Evolutionary conservation across 2,113 vertebrate genomes (phyloP).

Genomic region (Thymallus thymallus): DNA sequence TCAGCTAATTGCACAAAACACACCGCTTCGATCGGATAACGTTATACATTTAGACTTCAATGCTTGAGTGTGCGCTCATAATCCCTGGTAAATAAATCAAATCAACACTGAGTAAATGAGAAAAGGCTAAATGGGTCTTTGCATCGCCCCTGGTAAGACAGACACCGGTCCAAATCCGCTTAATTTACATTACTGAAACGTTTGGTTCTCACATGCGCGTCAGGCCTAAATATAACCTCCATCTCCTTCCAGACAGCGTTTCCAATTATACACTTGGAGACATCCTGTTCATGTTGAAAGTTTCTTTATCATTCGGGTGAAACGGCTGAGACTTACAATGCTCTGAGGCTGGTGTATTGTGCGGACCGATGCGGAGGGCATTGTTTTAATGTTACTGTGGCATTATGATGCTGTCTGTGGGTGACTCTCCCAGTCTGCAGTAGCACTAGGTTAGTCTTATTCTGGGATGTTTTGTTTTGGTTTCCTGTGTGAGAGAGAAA

Average conservation of each 20-base stretch:
- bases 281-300: conserved; percentile 38
- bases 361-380: conserved; percentile 39
- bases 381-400: conserved; percentile 44
- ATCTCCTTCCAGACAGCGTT: neutral
- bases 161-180: too few species aligned
- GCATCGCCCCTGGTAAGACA: neutral
- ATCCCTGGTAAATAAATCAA: neutral
- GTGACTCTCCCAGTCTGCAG: neutral
- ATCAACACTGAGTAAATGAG: neutral
- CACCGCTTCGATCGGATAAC: neutral
- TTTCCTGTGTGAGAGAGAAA: neutral
- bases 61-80: neutral
- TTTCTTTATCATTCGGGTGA: neutral
- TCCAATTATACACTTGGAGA: conserved; percentile 38
- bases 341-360: conserved; percentile 13
- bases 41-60: neutral
- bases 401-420: conserved; percentile 24
- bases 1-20: neutral
- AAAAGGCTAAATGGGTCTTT: neutral
- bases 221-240: neutral
- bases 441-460: neutral
- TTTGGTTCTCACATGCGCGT: neutral
- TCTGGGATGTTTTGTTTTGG: neutral
- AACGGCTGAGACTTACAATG: neutral
- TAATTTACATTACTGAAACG: neutral